Evolutionary conservation across 2,797 vertebrate species (phyloP).

Genomic region (Aselliscus stoliczkanus): DNA sequence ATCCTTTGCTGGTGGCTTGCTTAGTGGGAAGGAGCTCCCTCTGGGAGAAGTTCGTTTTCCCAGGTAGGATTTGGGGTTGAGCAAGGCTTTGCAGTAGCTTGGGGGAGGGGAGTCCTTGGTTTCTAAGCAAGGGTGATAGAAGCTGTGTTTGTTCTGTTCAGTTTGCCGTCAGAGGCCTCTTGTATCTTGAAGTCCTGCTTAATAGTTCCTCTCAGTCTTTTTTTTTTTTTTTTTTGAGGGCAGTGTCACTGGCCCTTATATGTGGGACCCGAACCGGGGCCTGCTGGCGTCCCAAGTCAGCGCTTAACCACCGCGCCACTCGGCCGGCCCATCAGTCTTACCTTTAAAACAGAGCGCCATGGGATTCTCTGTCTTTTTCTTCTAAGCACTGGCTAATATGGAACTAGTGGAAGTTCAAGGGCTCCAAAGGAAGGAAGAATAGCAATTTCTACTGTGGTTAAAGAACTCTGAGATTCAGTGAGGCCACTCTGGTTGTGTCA

Average conservation of each 20-base stretch:
- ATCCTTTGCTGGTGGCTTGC: neutral
- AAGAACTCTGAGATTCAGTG: neutral
- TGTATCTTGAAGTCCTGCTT: neutral
- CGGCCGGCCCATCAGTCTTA: too few species aligned
- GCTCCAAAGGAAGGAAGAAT: neutral
- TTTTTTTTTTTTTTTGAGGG: too few species aligned
- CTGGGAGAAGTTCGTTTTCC: neutral
- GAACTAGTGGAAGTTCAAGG: neutral
- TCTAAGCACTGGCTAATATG: neutral
- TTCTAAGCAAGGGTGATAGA: neutral
- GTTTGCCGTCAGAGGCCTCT: neutral
- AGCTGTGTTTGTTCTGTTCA: neutral
- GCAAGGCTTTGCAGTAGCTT: neutral
- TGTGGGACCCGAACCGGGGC: too few species aligned
- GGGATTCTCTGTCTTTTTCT: neutral
- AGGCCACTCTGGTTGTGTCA: rapidly evolving
- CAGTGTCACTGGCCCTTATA: too few species aligned
- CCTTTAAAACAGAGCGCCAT: neutral
- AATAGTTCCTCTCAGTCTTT: too few species aligned
- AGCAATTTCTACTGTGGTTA: neutral
- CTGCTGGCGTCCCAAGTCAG: too few species aligned
- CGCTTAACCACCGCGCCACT: too few species aligned
- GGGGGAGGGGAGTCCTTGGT: neutral
- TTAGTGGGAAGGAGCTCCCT: neutral
- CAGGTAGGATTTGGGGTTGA: neutral